Evolutionary conservation across 2,797 vertebrate genomes (phyloP), one percentile per base, ranked within the genome.

Genomic region (Thunnus albacares): DNA sequence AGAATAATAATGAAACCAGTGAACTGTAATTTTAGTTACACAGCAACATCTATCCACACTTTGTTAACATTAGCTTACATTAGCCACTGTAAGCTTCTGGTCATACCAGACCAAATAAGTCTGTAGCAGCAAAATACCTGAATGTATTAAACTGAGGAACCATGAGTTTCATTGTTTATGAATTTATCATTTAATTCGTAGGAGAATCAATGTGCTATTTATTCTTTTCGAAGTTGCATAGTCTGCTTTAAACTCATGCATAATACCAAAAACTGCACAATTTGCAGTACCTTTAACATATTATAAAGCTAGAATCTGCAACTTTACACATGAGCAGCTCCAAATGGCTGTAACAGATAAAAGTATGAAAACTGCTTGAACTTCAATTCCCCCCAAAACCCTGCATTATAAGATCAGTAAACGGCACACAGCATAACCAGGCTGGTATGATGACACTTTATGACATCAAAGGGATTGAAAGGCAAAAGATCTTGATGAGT

Each of bases 341-440:
- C 6, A 24, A 47, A 47, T 15, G 55, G 30, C 49, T 57, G 38
- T n/a, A 41, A 53, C 33, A 62, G 28, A 74, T 55, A 26, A 49
- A 78, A 63, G 22, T 45, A 28, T 15, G n/a, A 51, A 59, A 66
- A 55, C 10, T 33, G 14, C 66, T 56, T 66, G 22, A 75, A 75
- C 64, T 66, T 71, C 53, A 82, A 2, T 12, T 14, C 10, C 26
- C 49, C 52, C 41, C 17, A 17, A 79, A 81, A 47, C 24, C 24
- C 51, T n/a, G 49, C 49, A 73, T 58, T 30, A 38, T n/a, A 30
- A 57, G 62, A 77, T 65, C 71, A 80, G 59, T 49, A 69, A 65
- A 63, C 20, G 14, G 57, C 43, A 45, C 56, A 61, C 65, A 71
- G 58, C 35, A 38, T 3, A 8, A 11, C 33, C 47, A 14, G 60